Percentiles rank a stretch among this genome's conserved stretches.
Conservation (phyloP, 2,888 invertebrate genomes). For the Hypomecis atomaria region DNA sequence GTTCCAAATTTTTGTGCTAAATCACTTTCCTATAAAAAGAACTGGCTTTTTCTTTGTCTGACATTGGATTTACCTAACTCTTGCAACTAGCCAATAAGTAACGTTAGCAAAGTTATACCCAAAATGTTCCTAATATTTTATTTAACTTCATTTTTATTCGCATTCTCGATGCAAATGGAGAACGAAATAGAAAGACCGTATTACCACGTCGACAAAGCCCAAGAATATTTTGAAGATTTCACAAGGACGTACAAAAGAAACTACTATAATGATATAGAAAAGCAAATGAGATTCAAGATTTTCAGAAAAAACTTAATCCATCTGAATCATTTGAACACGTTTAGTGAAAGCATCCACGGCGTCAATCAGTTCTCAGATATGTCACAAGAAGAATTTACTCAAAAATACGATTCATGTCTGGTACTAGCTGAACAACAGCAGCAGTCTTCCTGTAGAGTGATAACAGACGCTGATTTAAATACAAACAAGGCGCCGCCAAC, state of each 20-base stretch:
- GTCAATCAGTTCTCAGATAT: neutral
- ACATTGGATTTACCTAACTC: no score
- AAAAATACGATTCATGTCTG: neutral
- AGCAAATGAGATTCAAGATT: neutral
- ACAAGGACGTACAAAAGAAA: neutral
- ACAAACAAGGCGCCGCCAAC: neutral
- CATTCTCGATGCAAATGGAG: neutral
- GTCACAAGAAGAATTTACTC: neutral
- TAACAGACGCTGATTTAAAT: neutral
- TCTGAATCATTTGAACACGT: neutral
- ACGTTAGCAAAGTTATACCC: neutral
- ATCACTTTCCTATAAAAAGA: no score
- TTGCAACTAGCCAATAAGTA: no score
- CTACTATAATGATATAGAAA: neutral
- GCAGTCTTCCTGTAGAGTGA: neutral
- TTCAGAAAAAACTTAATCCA: neutral
- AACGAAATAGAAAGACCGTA: neutral
- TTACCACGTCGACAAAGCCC: neutral
- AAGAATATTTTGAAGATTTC: constrained; percentile 6
- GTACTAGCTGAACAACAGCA: neutral
- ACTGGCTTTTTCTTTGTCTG: no score
- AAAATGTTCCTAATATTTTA: neutral
- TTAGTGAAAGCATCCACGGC: neutral
- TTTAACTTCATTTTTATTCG: neutral
- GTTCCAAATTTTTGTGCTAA: no score